Evolutionary conservation across 2,888 invertebrate species (phyloP).

Genomic region (Melipona bicolor): DNA sequence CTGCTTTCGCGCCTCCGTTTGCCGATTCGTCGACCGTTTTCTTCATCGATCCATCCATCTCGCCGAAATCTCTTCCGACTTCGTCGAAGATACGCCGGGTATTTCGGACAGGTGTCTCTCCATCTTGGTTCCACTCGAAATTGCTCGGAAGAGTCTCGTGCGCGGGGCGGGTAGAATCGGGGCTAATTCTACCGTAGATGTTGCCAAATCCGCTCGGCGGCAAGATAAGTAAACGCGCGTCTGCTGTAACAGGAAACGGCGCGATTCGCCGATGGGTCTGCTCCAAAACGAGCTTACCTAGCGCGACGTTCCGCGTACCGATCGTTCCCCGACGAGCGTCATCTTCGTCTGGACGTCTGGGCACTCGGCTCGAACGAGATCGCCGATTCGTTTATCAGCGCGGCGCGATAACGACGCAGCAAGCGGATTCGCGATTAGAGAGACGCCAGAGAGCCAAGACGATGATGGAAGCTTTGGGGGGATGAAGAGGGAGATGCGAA

Average conservation of each 20-base stretch:
- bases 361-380: too few relatives aligned
- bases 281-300: not conserved
- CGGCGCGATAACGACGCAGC: too few relatives aligned
- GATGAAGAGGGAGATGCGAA: constrained; percentile 34
- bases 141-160: too few relatives aligned
- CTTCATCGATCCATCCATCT: not conserved
- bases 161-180: not conserved
- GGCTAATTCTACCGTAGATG: not conserved
- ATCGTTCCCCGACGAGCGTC: constrained; percentile 1
- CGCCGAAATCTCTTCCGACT: too few relatives aligned
- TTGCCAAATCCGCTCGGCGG: not conserved
- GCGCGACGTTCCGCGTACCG: not conserved
- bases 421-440: too few relatives aligned
- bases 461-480: constrained; percentile 24
- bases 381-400: too few relatives aligned
- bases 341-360: too few relatives aligned
- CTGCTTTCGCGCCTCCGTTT: constrained; percentile 18
- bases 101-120: too few relatives aligned
- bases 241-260: constrained; percentile 9
- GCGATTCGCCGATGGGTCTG: not conserved
- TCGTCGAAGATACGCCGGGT: too few relatives aligned
- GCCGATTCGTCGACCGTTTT: constrained; percentile 52
- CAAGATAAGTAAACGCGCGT: constrained; percentile 10
- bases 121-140: too few relatives aligned
- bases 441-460: too few relatives aligned